phyloP scores from a whole-genome alignment of 2,113 vertebrate species.

The Nyctereutes procyonoides region DNA sequence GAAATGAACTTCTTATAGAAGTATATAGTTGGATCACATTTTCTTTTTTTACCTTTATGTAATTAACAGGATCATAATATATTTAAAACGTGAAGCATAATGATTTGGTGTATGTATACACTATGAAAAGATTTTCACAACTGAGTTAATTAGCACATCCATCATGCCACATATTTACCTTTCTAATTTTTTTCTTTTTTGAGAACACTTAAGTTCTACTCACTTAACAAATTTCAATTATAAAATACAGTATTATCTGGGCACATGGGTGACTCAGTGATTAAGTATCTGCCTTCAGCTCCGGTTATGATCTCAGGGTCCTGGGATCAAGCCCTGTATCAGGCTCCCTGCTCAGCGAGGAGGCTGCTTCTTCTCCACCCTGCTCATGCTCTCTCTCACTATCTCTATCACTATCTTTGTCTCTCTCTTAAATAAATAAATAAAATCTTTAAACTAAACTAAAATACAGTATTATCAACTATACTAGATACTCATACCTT shows the following conservation, averaged over 20 bases:
- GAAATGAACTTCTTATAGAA: background rate
- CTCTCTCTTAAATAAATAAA: no score
- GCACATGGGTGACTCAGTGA: no score
- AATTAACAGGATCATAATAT: background rate
- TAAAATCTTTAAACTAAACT: no score
- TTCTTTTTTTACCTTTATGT: background rate
- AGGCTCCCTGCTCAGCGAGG: no score
- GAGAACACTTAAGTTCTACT: background rate
- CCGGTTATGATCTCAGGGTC: no score
- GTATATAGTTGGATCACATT: background rate
- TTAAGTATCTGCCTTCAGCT: no score
- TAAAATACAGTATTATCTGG: background rate
- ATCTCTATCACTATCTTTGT: no score
- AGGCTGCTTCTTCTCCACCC: no score
- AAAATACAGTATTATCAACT: background rate
- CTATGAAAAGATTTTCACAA: background rate
- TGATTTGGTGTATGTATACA: background rate
- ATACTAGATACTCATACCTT: background rate
- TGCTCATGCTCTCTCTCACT: no score
- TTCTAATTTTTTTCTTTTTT: background rate
- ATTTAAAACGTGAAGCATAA: background rate
- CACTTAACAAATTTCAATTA: background rate
- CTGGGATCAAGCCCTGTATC: no score
- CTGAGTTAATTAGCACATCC: background rate
- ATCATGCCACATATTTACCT: background rate